phyloP scores from a whole-genome alignment of 2,113 vertebrate genomes.

The Tonatia bakeri region DNA sequence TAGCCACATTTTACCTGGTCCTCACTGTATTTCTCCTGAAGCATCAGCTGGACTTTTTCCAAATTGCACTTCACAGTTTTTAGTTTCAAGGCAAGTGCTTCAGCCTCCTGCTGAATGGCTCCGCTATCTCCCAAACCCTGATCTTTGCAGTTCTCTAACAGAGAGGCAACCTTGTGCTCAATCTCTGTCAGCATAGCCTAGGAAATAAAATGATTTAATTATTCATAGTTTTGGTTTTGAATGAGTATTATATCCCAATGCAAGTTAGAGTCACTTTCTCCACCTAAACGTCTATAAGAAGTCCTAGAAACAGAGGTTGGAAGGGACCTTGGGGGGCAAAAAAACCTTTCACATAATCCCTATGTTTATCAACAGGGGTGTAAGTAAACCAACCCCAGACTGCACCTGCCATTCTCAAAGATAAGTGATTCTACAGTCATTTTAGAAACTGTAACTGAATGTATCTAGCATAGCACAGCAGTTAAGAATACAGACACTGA shows the following conservation, averaged over 20 bases:
- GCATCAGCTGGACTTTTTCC: conserved; percentile 87
- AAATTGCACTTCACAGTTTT: conserved; percentile 88
- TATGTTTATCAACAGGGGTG: neutral
- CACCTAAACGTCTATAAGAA: neutral
- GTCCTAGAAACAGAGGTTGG: neutral
- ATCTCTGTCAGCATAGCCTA: conserved; percentile 91
- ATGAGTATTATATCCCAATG: neutral
- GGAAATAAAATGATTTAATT: conserved; percentile 59
- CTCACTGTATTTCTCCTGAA: conserved; percentile 83
- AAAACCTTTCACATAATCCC: neutral
- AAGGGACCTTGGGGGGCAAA: neutral
- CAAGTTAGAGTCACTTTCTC: neutral
- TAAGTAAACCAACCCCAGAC: neutral
- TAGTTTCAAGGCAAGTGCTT: conserved; percentile 86
- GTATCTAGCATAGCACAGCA: neutral
- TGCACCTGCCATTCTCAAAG: neutral
- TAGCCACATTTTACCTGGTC: conserved; percentile 76
- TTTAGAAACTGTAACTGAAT: neutral
- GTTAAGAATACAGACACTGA: neutral
- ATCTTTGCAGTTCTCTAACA: conserved; percentile 77
- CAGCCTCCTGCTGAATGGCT: conserved; percentile 79
- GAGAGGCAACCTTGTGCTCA: conserved; percentile 85
- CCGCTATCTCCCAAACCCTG: conserved; percentile 55
- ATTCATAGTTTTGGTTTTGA: neutral
- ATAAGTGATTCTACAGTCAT: neutral